Percentiles rank a stretch among this genome's conserved stretches.
These are phyloP conservation scores for Lissonota sp. DNA, from an alignment of 2,888 invertebrate genomes.

Conservation along the genomic window DNA sequence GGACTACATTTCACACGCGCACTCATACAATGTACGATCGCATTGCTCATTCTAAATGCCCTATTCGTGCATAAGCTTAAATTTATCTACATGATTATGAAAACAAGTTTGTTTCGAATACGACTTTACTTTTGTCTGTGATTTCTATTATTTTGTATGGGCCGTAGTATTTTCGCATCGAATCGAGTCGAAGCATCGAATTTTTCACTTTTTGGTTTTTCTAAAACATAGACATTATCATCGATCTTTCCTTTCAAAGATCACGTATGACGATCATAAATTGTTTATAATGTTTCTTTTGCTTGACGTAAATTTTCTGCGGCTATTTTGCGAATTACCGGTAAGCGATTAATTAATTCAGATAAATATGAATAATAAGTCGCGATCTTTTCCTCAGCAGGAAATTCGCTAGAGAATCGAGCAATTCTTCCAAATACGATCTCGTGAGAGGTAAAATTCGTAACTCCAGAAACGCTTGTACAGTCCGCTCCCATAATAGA, in stretches of 20 bases:
- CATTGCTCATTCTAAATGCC: too few species aligned
- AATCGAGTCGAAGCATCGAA: too few species aligned
- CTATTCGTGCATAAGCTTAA: background rate
- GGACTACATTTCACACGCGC: too few species aligned
- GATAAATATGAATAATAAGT: conserved; percentile 5
- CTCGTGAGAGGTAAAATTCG: background rate
- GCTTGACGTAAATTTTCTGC: background rate
- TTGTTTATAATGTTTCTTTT: background rate
- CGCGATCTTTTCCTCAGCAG: background rate
- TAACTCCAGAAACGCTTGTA: background rate
- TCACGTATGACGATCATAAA: background rate
- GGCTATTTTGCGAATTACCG: conserved; percentile 13
- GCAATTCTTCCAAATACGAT: background rate
- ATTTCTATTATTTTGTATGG: too few species aligned
- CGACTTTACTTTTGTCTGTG: background rate
- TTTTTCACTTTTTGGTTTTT: background rate
- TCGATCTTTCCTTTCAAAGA: conserved; percentile 1
- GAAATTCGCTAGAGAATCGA: conserved; percentile 15
- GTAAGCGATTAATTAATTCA: conserved; percentile 5
- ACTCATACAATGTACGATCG: too few species aligned
- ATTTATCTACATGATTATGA: conserved; percentile 1
- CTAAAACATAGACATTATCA: conserved; percentile 1
- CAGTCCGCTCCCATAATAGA: too few species aligned
- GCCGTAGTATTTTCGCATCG: too few species aligned
- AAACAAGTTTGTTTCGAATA: background rate